Evolutionary conservation across 2,797 vertebrate species (phyloP).

Genomic region (Stomatorhinus walkeri): DNA sequence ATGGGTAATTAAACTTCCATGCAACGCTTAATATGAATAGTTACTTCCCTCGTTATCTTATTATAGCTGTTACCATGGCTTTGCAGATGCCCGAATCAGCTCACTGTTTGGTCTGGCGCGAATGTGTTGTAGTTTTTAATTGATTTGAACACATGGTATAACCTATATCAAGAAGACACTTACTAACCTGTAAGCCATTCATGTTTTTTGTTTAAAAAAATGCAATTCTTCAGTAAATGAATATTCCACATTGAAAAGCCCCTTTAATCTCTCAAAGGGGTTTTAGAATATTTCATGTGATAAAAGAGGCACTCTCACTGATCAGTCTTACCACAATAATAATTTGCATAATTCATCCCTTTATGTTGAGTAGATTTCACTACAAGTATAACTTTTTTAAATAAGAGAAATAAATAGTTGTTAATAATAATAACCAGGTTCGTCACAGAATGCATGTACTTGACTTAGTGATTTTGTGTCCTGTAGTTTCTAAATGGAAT

Average conservation of each 20-base stretch:
- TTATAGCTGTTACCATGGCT: background rate
- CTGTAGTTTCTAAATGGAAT: background rate
- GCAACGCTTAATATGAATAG: background rate
- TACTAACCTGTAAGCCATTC: background rate
- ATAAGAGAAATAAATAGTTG: background rate
- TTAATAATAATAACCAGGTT: background rate
- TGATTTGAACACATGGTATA: background rate
- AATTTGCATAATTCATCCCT: background rate
- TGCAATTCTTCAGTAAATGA: background rate
- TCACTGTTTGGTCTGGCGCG: background rate
- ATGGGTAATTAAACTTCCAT: constrained; percentile 11
- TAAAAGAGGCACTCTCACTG: background rate
- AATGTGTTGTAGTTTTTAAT: background rate
- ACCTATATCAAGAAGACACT: background rate
- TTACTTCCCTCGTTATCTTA: background rate
- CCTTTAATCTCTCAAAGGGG: background rate
- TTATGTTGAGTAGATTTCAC: background rate
- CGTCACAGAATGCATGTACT: background rate
- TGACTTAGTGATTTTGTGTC: background rate
- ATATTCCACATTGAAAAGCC: background rate
- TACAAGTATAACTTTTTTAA: background rate
- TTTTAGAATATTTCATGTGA: background rate
- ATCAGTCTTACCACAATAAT: background rate
- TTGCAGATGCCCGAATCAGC: background rate
- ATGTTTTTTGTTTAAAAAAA: background rate